These are phyloP conservation scores for Stegophylla sp. DNA, from an alignment of 2,888 invertebrate species.

Conservation along the genomic window DNA sequence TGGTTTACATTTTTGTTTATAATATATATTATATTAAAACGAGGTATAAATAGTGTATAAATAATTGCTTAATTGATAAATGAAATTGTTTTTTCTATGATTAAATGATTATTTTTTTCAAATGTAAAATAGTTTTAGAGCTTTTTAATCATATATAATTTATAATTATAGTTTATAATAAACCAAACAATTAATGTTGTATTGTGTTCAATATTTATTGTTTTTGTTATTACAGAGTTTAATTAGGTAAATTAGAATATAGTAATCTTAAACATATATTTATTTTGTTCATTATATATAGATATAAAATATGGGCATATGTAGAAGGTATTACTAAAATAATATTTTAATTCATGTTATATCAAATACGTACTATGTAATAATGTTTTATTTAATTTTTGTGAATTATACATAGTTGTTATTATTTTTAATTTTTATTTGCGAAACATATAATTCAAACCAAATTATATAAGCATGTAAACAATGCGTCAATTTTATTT, in stretches of 20 bases:
- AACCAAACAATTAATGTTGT: neutral
- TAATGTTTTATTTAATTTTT: no score
- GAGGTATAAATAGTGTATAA: neutral
- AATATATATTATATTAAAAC: neutral
- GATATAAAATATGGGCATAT: no score
- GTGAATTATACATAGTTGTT: no score
- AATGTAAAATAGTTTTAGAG: neutral
- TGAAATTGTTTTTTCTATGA: neutral
- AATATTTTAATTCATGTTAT: no score
- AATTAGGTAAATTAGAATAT: no score
- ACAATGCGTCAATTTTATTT: conserved; percentile 19
- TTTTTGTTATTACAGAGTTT: no score
- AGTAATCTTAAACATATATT: no score
- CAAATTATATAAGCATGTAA: neutral
- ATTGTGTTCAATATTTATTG: neutral
- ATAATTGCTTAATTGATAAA: neutral
- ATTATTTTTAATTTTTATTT: no score
- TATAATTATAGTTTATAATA: neutral
- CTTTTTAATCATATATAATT: neutral
- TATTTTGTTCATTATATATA: no score
- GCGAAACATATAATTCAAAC: no score
- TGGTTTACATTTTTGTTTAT: neutral
- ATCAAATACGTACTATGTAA: no score
- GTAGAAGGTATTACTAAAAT: no score
- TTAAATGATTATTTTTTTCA: neutral